Evolutionary conservation across 2,797 vertebrate species (phyloP).

Genomic region (Helostoma temminkii): DNA sequence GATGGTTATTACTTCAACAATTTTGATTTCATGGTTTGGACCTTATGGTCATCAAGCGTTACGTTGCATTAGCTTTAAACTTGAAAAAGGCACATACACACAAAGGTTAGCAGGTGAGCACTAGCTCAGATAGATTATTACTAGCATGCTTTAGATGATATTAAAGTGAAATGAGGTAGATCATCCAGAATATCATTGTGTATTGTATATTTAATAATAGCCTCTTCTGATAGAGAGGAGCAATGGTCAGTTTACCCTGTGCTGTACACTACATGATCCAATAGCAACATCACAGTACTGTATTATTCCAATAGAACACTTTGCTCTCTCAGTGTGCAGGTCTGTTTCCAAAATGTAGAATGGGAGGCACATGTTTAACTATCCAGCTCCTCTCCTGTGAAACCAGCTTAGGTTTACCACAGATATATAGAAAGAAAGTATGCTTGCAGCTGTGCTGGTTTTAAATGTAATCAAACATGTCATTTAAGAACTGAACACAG

Average conservation of each 20-base stretch:
- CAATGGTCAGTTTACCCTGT: background rate
- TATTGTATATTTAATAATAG: background rate
- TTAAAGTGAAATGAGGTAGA: slow-evolving; percentile 1
- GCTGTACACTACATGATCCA: slow-evolving; percentile 1
- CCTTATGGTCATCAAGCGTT: slow-evolving; percentile 2
- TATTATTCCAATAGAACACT: too few relatives aligned
- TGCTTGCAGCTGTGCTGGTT: too few relatives aligned
- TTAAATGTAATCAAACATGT: too few relatives aligned
- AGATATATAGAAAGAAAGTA: too few relatives aligned
- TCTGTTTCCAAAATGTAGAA: too few relatives aligned
- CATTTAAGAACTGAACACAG: too few relatives aligned
- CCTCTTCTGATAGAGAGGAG: slow-evolving; percentile 4
- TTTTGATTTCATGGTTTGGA: slow-evolving; percentile 26
- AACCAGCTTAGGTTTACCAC: too few relatives aligned
- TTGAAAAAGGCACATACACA: slow-evolving; percentile 4
- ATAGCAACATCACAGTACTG: too few relatives aligned
- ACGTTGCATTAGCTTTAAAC: too few relatives aligned
- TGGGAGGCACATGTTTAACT: too few relatives aligned
- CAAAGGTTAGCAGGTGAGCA: background rate
- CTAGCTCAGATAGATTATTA: background rate
- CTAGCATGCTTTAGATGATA: background rate
- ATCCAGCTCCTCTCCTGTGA: too few relatives aligned
- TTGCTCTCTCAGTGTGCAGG: too few relatives aligned
- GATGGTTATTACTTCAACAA: slow-evolving; percentile 39
- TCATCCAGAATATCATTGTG: slow-evolving; percentile 8